Evolutionary conservation across 2,797 vertebrate genomes (phyloP).

Genomic region (Acipenser transmontanus): DNA sequence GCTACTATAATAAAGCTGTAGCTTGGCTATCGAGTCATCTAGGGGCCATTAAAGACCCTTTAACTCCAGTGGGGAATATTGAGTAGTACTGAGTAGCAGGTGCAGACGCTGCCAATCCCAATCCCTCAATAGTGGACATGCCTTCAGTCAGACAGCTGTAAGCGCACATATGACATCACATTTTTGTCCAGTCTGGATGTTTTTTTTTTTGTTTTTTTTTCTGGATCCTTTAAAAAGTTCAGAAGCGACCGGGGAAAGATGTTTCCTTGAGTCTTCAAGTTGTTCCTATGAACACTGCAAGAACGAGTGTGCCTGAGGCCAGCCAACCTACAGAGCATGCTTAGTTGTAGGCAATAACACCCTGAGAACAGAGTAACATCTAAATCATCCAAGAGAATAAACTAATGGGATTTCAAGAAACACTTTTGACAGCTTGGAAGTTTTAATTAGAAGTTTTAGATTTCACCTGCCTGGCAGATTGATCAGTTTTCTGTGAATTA

Average conservation of each 20-base stretch:
- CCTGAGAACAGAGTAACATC: too few species aligned
- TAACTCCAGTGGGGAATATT: too few species aligned
- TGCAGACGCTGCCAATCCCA: too few species aligned
- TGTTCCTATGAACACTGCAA: conserved; percentile 17
- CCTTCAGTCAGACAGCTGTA: conserved; percentile 59
- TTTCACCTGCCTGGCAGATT: neutral
- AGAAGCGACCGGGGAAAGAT: neutral
- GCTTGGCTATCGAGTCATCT: too few species aligned
- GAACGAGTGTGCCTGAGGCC: conserved; percentile 61
- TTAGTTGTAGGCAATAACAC: conserved; percentile 11
- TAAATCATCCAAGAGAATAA: neutral
- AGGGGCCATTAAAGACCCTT: too few species aligned
- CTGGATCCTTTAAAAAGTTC: conserved; percentile 8
- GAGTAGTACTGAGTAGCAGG: too few species aligned
- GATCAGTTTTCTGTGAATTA: too few species aligned
- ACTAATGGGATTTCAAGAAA: neutral
- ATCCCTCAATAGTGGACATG: conserved; percentile 11
- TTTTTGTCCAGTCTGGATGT: too few species aligned
- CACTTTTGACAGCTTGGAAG: neutral
- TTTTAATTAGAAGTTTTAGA: neutral
- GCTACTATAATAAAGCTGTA: too few species aligned
- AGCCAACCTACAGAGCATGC: conserved; percentile 70
- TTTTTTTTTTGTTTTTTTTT: neutral
- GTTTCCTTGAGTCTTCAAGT: conserved; percentile 9
- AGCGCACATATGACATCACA: conserved; percentile 16